Conservation (phyloP, 2,797 vertebrate species). For the Amblyraja radiata region DNA sequence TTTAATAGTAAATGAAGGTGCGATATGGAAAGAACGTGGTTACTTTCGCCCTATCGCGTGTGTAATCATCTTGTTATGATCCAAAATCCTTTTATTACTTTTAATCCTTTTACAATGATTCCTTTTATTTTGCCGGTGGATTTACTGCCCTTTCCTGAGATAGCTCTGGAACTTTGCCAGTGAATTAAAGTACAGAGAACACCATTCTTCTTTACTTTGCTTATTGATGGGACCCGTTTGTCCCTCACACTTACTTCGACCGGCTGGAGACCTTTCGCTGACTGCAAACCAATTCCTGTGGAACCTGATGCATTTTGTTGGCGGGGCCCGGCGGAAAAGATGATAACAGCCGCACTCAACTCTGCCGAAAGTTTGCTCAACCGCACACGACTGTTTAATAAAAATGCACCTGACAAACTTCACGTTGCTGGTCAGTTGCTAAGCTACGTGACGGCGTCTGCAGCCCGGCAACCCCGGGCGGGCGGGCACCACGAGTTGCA, state of each 20-base stretch:
- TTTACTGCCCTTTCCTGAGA: neutral
- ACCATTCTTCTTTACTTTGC: neutral
- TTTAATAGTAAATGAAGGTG: neutral
- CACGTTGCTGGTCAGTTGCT: constrained; percentile 15
- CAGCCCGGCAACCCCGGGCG: neutral
- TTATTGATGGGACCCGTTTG: neutral
- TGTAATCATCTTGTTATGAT: neutral
- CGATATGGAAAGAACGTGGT: neutral
- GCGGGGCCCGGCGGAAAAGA: neutral
- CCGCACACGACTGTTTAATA: neutral
- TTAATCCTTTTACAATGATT: neutral
- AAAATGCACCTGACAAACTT: neutral
- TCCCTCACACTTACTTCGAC: neutral
- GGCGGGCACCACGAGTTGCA: too few species aligned
- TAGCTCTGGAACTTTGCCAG: neutral
- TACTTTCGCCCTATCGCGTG: neutral
- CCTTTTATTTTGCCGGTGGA: neutral
- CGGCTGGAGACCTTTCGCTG: constrained; percentile 10
- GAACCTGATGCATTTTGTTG: constrained; percentile 9
- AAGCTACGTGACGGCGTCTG: constrained; percentile 1
- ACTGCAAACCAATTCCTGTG: neutral
- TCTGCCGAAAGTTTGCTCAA: neutral
- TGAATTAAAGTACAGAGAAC: neutral
- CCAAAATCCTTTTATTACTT: neutral
- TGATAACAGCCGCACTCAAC: neutral